Conservation (phyloP, 2,797 vertebrate genomes). For the Macroramphosus scolopax region DNA sequence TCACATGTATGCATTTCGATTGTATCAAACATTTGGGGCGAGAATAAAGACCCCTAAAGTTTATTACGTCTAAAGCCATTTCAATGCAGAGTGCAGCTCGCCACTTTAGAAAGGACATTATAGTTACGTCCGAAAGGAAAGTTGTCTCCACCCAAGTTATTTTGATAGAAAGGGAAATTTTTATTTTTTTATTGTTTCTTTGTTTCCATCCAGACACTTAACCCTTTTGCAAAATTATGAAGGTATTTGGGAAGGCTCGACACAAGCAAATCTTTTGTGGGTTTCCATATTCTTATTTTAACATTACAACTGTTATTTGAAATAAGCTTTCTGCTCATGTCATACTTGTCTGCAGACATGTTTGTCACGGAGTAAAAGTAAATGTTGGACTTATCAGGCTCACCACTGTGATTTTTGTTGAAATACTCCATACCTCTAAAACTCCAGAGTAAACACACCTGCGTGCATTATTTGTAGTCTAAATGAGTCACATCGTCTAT, state of each 20-base stretch:
- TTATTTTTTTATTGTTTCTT: conserved; percentile 10
- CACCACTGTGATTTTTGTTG: not conserved
- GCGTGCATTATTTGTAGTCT: not conserved
- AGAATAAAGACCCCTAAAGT: not conserved
- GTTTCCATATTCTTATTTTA: not conserved
- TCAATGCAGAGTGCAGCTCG: conserved; percentile 35
- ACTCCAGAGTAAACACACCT: not conserved
- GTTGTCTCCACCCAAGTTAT: too few species aligned
- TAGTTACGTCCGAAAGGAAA: too few species aligned
- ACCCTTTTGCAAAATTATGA: conserved; percentile 1
- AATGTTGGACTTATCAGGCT: not conserved
- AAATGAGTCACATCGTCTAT: not conserved
- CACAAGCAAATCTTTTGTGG: too few species aligned
- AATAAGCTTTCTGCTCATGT: not conserved
- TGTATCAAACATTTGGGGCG: too few species aligned
- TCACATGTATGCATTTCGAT: not conserved
- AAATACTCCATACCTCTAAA: not conserved
- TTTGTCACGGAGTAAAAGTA: too few species aligned
- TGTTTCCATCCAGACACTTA: conserved; percentile 44
- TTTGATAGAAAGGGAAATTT: not conserved
- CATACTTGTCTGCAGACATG: too few species aligned
- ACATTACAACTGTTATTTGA: not conserved
- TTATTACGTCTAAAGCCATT: conserved; percentile 44
- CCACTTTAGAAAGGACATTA: too few species aligned
- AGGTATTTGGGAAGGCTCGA: too few species aligned